Conservation (phyloP, 2,113 vertebrate species). For the Zootoca vivipara region DNA sequence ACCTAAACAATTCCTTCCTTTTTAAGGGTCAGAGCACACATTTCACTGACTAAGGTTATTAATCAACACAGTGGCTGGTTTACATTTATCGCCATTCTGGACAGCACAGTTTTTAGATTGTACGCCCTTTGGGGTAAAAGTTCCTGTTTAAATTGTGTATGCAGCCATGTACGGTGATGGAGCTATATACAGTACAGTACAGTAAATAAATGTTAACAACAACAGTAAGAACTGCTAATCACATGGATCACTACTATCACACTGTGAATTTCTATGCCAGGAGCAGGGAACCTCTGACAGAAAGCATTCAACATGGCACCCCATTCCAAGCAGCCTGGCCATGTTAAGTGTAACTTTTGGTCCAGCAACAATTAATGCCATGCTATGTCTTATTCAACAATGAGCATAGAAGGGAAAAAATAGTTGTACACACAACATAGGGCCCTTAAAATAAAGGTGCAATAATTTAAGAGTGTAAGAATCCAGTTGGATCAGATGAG, state of each 20-base stretch:
- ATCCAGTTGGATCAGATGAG: background rate
- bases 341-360: background rate
- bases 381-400: background rate
- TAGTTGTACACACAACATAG: background rate
- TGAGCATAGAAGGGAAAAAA: background rate
- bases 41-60: background rate
- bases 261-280: background rate
- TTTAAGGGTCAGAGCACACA: background rate
- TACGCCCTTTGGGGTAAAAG: no score
- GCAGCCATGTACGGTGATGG: no score
- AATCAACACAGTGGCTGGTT: background rate
- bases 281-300: no score
- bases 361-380: background rate
- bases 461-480: background rate
- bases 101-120: background rate
- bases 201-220: no score
- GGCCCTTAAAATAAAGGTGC: background rate
- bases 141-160: no score
- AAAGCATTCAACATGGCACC: background rate
- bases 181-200: no score
- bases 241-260: background rate
- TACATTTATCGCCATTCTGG: background rate
- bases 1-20: background rate
- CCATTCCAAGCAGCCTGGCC: background rate
- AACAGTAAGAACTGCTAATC: background rate